Percentiles rank a stretch among this genome's conserved stretches.
Evolutionary conservation across 2,888 invertebrate species (phyloP).

Genomic region (Drosophila flavopinicola): DNA sequence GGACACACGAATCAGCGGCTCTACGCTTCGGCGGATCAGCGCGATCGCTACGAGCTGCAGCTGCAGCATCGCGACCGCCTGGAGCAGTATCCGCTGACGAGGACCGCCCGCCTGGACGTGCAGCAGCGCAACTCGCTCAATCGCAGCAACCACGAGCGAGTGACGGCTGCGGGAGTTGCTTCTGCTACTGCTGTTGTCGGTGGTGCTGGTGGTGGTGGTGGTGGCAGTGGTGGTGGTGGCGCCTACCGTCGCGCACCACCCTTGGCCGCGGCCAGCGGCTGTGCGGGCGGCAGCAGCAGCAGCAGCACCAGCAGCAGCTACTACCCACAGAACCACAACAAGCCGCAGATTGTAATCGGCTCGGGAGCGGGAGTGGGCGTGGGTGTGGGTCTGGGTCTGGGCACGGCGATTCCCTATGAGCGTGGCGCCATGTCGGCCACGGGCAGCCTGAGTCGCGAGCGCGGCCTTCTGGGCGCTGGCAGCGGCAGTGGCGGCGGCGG

Average conservation of each 20-base stretch:
- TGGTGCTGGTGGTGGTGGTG: no score
- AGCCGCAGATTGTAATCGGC: slow-evolving; percentile 84
- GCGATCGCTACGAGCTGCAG: slow-evolving; percentile 82
- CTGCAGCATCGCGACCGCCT: slow-evolving; percentile 81
- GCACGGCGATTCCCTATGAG: slow-evolving; percentile 75
- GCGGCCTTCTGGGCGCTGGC: slow-evolving; percentile 65
- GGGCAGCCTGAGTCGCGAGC: slow-evolving; percentile 63
- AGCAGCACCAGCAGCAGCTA: slow-evolving; percentile 82
- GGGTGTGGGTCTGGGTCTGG: slow-evolving; percentile 40
- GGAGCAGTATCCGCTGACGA: slow-evolving; percentile 81
- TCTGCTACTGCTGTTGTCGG: slow-evolving; percentile 26
- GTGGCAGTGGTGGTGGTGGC: slow-evolving; percentile 52
- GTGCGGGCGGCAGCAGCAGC: slow-evolving; percentile 70
- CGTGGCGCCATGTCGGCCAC: slow-evolving; percentile 61
- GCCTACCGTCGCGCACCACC: slow-evolving; percentile 72
- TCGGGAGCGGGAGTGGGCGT: slow-evolving; percentile 57
- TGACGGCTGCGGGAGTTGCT: slow-evolving; percentile 18
- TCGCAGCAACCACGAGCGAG: slow-evolving; percentile 85
- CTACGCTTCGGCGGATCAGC: slow-evolving; percentile 81
- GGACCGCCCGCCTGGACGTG: slow-evolving; percentile 84
- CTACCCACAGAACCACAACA: slow-evolving; percentile 70
- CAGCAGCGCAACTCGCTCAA: slow-evolving; percentile 84
- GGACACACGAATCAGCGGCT: slow-evolving; percentile 79
- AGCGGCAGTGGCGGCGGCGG: slow-evolving; percentile 44
- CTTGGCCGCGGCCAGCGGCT: slow-evolving; percentile 70